Percentiles rank a stretch among this genome's conserved stretches.
These are phyloP conservation scores for Erythrocebus patas DNA, from an alignment of 2,113 vertebrate genomes.

Conservation along the genomic window DNA sequence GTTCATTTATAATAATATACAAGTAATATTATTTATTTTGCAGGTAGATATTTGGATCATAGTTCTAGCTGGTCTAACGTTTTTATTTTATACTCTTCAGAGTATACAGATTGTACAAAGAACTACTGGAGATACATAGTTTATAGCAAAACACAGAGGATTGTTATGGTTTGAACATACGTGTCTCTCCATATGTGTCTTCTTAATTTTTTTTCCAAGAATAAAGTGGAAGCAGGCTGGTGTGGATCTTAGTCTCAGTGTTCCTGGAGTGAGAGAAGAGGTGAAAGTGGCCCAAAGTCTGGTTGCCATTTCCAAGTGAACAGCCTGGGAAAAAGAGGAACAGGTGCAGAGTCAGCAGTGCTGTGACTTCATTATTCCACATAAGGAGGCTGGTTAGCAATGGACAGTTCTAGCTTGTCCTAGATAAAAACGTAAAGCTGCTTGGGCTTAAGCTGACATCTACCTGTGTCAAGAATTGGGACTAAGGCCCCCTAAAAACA, in stretches of 20 bases:
- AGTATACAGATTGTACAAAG: neutral
- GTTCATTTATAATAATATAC: neutral
- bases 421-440: neutral
- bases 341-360: neutral
- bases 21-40: neutral
- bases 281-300: neutral
- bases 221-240: slow-evolving; percentile 59
- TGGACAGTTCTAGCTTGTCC: neutral
- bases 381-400: neutral
- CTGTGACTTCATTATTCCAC: neutral
- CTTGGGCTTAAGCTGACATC: neutral
- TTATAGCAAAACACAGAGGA: neutral
- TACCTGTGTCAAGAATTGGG: neutral
- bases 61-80: neutral
- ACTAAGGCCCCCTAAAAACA: neutral
- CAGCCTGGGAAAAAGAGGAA: neutral
- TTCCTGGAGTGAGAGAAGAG: neutral
- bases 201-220: neutral
- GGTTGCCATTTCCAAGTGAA: neutral
- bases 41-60: neutral
- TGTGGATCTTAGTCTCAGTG: neutral
- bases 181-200: neutral
- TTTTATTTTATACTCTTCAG: neutral
- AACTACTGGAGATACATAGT: neutral
- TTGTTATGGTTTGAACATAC: neutral